phyloP scores from a whole-genome alignment of 2,888 invertebrate genomes.

The Bellardia pandia region DNA sequence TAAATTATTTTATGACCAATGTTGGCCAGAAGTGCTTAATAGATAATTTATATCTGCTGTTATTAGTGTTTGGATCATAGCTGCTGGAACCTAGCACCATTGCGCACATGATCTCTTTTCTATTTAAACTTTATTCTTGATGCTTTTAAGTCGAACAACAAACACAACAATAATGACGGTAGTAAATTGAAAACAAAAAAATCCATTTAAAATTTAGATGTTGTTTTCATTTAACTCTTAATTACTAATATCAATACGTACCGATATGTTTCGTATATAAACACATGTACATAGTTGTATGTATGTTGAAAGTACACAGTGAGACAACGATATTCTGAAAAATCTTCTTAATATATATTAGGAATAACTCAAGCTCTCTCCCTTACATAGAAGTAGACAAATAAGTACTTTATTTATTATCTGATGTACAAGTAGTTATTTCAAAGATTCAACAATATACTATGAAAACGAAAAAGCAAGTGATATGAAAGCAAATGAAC shows the following conservation, averaged over 20 bases:
- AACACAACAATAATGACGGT: conserved; percentile 4
- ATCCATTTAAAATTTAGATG: conserved; percentile 40
- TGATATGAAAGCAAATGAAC: too few species aligned
- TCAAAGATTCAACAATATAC: too few species aligned
- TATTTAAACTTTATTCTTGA: conserved; percentile 41
- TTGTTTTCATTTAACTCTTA: conserved; percentile 47
- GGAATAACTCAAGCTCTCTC: too few species aligned
- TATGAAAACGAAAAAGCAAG: too few species aligned
- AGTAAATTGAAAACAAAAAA: conserved; percentile 20
- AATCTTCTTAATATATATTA: too few species aligned
- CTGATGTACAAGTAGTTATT: too few species aligned
- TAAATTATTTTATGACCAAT: conserved; percentile 74
- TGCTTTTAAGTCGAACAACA: conserved; percentile 15
- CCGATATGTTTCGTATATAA: not conserved
- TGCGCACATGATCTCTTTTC: conserved; percentile 62
- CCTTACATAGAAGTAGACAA: too few species aligned
- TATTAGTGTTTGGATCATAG: conserved; percentile 37
- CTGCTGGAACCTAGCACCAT: conserved; percentile 51
- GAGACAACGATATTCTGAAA: not conserved
- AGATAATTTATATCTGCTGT: conserved; percentile 72
- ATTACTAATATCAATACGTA: conserved; percentile 19
- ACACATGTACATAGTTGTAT: not conserved
- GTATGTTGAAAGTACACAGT: not conserved
- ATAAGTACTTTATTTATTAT: too few species aligned
- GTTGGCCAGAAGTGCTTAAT: conserved; percentile 72